Conservation (phyloP, 1,140 invertebrate species). For the Drosophila murphyi region DNA sequence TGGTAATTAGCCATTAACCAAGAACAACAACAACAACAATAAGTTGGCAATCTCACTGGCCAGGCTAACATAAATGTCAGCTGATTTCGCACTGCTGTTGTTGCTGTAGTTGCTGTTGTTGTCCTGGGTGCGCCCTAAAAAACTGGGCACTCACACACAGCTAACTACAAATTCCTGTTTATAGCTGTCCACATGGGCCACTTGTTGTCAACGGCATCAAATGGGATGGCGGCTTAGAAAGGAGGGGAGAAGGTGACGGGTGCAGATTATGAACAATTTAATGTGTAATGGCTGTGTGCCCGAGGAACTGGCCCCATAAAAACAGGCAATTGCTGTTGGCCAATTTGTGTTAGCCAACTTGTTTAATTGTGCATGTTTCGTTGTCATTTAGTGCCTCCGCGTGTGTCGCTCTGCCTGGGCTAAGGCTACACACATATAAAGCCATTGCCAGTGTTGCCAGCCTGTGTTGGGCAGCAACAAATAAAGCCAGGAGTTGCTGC, state of each 20-base stretch:
- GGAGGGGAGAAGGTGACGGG: background rate
- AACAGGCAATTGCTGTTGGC: constrained; percentile 33
- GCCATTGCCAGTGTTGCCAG: constrained; percentile 11
- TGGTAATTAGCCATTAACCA: constrained; percentile 52
- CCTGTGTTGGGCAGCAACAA: no score
- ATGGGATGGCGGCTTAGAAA: constrained; percentile 12
- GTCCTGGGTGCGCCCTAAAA: constrained; percentile 34
- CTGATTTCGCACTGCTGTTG: background rate
- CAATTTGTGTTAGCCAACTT: constrained; percentile 58
- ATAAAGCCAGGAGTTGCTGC: no score
- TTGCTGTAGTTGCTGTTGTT: background rate
- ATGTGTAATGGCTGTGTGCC: background rate
- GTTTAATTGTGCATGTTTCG: constrained; percentile 81
- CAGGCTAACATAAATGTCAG: constrained; percentile 3
- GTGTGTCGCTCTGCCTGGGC: constrained; percentile 32
- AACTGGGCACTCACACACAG: no score
- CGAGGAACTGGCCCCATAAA: constrained; percentile 5
- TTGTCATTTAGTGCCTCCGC: constrained; percentile 57
- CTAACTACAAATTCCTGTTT: constrained; percentile 60
- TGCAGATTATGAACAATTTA: constrained; percentile 34
- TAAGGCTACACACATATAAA: constrained; percentile 24
- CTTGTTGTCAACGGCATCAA: constrained; percentile 62
- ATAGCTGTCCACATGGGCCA: constrained; percentile 62
- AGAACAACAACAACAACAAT: background rate
- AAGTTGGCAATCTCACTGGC: constrained; percentile 29